A percentile compares a stretch with the other conserved stretches of the same genome.
Evolutionary conservation across 2,797 vertebrate species (phyloP).

Genomic region (Poliocrania exsul): DNA sequence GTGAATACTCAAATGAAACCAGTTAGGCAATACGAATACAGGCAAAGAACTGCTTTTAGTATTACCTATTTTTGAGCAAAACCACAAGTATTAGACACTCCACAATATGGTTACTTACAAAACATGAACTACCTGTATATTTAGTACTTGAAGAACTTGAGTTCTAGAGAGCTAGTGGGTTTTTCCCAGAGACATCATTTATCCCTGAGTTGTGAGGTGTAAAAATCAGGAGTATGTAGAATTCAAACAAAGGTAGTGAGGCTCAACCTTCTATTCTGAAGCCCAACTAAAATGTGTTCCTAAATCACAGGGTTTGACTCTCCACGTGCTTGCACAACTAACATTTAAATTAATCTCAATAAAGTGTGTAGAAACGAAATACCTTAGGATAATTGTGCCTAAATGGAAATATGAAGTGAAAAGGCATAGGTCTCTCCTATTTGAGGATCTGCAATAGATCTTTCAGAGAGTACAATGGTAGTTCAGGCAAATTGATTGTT

Average conservation of each 20-base stretch:
- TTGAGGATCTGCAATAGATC: not conserved
- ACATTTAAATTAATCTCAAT: not conserved
- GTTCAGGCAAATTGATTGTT: not conserved
- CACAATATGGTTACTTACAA: not conserved
- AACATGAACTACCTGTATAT: not conserved
- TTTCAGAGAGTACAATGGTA: not conserved
- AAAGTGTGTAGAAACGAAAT: not conserved
- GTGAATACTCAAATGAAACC: not conserved
- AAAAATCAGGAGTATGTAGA: not conserved
- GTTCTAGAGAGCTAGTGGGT: not conserved
- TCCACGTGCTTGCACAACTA: rapidly evolving
- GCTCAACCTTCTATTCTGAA: not conserved
- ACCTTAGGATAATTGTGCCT: not conserved
- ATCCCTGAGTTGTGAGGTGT: not conserved
- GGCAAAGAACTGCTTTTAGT: not conserved
- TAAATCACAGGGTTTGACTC: not conserved
- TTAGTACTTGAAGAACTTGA: not conserved
- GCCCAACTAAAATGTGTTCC: not conserved
- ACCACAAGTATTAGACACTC: not conserved
- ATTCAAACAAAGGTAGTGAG: not conserved
- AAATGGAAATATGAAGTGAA: not conserved
- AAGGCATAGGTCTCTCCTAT: not conserved
- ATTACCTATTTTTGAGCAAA: not conserved
- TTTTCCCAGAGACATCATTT: not conserved
- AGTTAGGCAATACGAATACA: not conserved